A percentile compares a stretch with the other conserved stretches of the same genome.
Evolutionary conservation across 2,797 vertebrate genomes (phyloP).

Genomic region (Myotis pilosus): DNA sequence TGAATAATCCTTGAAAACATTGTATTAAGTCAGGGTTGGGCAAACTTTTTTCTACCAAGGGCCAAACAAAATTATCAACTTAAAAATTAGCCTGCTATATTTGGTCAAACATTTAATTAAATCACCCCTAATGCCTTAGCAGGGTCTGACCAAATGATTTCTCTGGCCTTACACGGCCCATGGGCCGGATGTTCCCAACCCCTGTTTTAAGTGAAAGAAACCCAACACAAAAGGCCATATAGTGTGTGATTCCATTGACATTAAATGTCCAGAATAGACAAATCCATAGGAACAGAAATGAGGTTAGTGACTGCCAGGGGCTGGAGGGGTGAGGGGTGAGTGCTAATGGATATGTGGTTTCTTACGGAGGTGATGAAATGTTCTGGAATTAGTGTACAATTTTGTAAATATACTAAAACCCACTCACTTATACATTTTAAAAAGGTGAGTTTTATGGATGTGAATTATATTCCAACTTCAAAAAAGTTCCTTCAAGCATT

Average conservation of each 20-base stretch:
- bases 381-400: background rate
- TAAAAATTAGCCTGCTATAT: too few species aligned
- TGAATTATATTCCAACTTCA: background rate
- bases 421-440: background rate
- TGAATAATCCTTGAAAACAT: background rate
- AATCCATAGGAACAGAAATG: background rate
- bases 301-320: background rate
- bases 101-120: too few species aligned
- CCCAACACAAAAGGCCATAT: background rate
- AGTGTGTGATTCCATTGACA: background rate
- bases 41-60: too few species aligned
- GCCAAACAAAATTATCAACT: too few species aligned
- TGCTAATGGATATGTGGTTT: background rate
- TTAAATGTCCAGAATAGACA: background rate
- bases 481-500: background rate
- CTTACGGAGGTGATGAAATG: background rate
- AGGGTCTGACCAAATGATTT: too few species aligned
- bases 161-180: too few species aligned
- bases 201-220: background rate
- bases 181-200: too few species aligned
- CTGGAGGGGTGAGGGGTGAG: background rate
- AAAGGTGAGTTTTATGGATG: background rate
- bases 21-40: background rate
- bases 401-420: background rate
- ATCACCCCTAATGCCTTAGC: too few species aligned